These are phyloP conservation scores for Peucedramus taeniatus DNA, from an alignment of 2,113 vertebrate genomes.

Conservation along the genomic window DNA sequence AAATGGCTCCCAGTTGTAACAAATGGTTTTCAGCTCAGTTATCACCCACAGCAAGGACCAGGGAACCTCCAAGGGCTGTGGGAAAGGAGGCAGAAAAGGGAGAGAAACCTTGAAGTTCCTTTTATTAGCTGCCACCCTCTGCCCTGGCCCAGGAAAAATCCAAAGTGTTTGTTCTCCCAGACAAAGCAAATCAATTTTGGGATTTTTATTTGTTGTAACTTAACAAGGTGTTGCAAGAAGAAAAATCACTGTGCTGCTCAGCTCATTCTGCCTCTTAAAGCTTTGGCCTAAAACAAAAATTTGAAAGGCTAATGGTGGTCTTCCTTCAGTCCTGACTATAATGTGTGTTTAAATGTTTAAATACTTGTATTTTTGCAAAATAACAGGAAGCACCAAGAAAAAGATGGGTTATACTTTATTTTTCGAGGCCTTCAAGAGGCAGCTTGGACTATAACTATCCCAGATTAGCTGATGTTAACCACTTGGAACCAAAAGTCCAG, in stretches of 20 bases:
- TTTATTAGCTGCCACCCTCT: background rate
- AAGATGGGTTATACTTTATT: background rate
- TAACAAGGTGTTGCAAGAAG: background rate
- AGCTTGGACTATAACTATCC: background rate
- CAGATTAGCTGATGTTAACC: background rate
- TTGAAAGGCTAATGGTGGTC: background rate
- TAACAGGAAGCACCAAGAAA: background rate
- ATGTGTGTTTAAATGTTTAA: background rate
- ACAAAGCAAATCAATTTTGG: background rate
- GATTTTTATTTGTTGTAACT: background rate
- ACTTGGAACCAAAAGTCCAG: background rate
- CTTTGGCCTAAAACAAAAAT: background rate
- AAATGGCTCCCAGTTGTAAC: background rate
- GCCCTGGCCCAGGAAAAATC: background rate
- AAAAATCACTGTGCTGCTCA: background rate
- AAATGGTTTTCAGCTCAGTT: background rate
- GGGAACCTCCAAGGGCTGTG: background rate
- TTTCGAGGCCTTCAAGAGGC: background rate
- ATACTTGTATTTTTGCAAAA: background rate
- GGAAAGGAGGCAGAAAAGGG: background rate
- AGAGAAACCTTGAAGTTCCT: background rate
- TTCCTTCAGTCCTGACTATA: background rate
- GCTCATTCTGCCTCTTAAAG: background rate
- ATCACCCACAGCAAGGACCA: background rate
- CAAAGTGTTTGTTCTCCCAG: background rate